A percentile compares a stretch with the other conserved stretches of the same genome.
Evolutionary conservation across 2,888 invertebrate species (phyloP).

Genomic region (Acholoe squamosa): DNA sequence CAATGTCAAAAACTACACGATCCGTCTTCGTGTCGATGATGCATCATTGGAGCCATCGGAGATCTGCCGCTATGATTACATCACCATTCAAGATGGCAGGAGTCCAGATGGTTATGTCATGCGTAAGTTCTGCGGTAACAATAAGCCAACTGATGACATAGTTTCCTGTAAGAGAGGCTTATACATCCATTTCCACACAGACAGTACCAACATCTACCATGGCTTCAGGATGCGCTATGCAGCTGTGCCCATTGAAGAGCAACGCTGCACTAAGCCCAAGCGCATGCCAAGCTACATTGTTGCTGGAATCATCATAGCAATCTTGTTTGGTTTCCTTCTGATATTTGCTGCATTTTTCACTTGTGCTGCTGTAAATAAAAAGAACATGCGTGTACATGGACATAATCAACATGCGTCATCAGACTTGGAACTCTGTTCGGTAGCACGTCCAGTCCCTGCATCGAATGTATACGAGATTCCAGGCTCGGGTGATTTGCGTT

Average conservation of each 20-base stretch:
- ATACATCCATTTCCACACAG: constrained; percentile 14
- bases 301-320: neutral
- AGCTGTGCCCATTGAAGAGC: neutral
- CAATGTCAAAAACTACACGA: neutral
- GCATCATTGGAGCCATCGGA: constrained; percentile 23
- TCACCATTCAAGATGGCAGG: neutral
- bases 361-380: neutral
- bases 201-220: constrained; percentile 27
- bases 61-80: neutral
- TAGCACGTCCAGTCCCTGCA: neutral
- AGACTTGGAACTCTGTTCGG: neutral
- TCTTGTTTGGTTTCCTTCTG: neutral
- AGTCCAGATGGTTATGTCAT: neutral
- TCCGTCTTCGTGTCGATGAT: neutral
- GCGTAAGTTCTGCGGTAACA: constrained; percentile 1
- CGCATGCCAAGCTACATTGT: neutral
- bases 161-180: neutral
- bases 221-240: constrained; percentile 1
- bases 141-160: neutral
- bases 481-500: neutral
- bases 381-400: constrained; percentile 15
- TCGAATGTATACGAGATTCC: neutral
- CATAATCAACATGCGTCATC: neutral
- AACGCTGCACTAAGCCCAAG: neutral
- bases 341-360: neutral